Conservation (phyloP, 2,797 vertebrate genomes). For the Crypturellus tataupa region DNA sequence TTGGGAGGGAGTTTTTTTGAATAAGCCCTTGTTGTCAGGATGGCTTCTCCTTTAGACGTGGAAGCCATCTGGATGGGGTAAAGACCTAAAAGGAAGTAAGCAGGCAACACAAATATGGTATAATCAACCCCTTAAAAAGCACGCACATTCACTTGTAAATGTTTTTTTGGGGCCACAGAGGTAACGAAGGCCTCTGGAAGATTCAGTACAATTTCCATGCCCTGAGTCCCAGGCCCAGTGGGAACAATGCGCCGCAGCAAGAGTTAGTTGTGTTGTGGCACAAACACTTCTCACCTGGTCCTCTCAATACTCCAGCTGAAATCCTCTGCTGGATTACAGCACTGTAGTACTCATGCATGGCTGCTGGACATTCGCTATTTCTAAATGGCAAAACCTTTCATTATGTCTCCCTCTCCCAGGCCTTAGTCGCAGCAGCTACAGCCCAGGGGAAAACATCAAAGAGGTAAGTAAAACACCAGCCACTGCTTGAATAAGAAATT, state of each 20-base stretch:
- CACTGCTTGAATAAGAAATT: background rate
- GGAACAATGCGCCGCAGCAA: background rate
- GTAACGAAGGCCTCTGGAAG: background rate
- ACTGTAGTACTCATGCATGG: background rate
- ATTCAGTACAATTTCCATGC: background rate
- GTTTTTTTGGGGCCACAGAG: background rate
- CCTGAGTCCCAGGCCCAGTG: background rate
- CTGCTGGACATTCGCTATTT: background rate
- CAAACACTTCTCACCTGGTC: background rate
- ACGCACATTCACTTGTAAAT: background rate
- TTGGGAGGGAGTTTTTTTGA: background rate
- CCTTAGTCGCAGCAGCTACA: conserved; percentile 9
- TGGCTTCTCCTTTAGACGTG: background rate
- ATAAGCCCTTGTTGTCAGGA: background rate
- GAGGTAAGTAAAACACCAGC: conserved; percentile 68
- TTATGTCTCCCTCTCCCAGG: conserved; percentile 57
- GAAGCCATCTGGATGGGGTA: background rate
- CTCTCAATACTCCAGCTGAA: background rate
- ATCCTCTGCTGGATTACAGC: background rate
- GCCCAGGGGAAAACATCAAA: conserved; percentile 42
- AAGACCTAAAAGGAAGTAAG: background rate
- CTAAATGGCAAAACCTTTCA: background rate
- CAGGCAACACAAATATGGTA: background rate
- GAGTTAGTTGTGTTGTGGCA: background rate
- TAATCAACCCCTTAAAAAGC: background rate